Evolutionary conservation across 1,140 invertebrate species (phyloP).

Genomic region (Helicoverpa zea): DNA sequence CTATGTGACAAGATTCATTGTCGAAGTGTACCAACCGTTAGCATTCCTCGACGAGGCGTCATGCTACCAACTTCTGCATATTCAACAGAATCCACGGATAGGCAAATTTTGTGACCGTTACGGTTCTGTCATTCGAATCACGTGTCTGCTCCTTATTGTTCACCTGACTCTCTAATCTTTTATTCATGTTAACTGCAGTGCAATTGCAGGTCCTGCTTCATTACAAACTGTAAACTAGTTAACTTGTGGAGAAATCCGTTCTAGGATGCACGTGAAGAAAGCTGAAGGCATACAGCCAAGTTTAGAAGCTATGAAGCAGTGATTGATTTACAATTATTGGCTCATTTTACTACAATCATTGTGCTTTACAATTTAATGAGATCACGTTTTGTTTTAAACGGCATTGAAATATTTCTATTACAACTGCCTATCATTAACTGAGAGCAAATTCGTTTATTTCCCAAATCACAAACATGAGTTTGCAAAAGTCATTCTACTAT

Average conservation of each 20-base stretch:
- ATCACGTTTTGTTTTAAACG: no score
- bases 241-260: constrained; percentile 52
- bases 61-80: constrained; percentile 79
- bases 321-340: no score
- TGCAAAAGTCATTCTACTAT: not conserved
- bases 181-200: constrained; percentile 69
- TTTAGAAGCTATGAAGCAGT: no score
- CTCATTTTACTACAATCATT: not conserved
- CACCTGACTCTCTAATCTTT: constrained; percentile 58
- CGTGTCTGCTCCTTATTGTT: constrained; percentile 60
- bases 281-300: not conserved
- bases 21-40: constrained; percentile 81
- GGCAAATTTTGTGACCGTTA: constrained; percentile 74
- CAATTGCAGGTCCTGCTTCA: constrained; percentile 59
- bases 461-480: not conserved
- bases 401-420: no score
- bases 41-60: constrained; percentile 77
- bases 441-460: not conserved
- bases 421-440: no score
- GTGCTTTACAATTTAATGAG: no score
- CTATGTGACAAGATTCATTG: constrained; percentile 67
- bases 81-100: constrained; percentile 78
- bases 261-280: constrained; percentile 25
- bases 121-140: constrained; percentile 69
- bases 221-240: constrained; percentile 58